Evolutionary conservation across 2,113 vertebrate genomes (phyloP), one percentile per base, ranked within the genome.

Genomic region (Dryoscopus gambensis): DNA sequence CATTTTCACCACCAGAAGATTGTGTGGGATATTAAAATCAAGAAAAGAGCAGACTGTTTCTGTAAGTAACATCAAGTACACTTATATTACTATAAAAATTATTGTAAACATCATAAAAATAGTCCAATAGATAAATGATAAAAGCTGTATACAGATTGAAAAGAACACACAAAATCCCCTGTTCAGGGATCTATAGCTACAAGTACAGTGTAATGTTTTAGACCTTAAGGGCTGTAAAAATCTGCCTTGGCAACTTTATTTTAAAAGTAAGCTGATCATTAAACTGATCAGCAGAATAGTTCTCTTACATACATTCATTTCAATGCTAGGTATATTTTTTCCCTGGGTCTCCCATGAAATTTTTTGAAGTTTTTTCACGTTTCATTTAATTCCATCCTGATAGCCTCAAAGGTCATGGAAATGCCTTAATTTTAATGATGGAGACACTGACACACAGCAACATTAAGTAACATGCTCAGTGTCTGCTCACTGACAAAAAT

Each of bases 111-210:
- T 46, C 16, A 60, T 50, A 92, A 90, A 91, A 79, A 47, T 5
- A 85, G 23, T 49, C 40, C 31, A 85, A n/a, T 24, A 73, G 15
- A 79, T 42, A 73, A 77, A 20, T 35, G 12, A 69, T 55, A 83
- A 90, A 88, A 30, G 5, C 30, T 65, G 6, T 37, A 42, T 24
- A 69, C 4, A 53, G 23, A 46, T 4, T 49, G 33, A 78, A 75
- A 62, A 52, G 39, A 87, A 68, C 4, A 19, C 37, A 44, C 19
- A 70, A 39, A 3, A 0, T 1, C 0, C 0, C 0, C 19, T 24
- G 6, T 42, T 16, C 8, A 63, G 52, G 33, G 33, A 85, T 50
- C 47, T 55, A 33, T 6, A 63, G 3, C 23, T 52, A 31, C 13
- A 93, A 83, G 44, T 39, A 50, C 4, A 77, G 10, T 30, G 24